A percentile compares a stretch with the other conserved stretches of the same genome.
Conservation (phyloP, 2,888 invertebrate species). For the Aelia acuminata region DNA sequence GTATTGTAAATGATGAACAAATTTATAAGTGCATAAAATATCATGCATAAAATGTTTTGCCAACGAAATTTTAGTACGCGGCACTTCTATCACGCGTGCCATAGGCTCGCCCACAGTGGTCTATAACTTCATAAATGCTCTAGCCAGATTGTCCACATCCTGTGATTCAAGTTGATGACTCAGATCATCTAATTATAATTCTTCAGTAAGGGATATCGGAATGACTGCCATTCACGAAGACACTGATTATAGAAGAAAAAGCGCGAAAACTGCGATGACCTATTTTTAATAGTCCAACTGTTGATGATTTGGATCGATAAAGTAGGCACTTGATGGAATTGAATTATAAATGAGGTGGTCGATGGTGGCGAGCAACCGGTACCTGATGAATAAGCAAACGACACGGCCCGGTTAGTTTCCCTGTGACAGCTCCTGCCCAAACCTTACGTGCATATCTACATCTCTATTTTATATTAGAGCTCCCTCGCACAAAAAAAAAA, state of each 20-base stretch:
- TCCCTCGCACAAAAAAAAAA: too few species aligned
- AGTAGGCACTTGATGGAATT: background rate
- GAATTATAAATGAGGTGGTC: constrained; percentile 1
- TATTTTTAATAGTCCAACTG: background rate
- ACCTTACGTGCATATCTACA: background rate
- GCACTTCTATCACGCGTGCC: too few species aligned
- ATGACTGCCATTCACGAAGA: background rate
- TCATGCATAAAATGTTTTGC: too few species aligned
- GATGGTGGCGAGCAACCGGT: background rate
- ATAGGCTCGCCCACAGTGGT: too few species aligned
- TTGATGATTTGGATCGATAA: constrained; percentile 21
- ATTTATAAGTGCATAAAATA: too few species aligned
- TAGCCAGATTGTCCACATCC: too few species aligned
- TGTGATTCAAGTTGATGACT: too few species aligned
- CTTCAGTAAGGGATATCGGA: background rate
- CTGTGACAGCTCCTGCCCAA: background rate
- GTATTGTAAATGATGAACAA: too few species aligned
- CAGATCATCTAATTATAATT: background rate
- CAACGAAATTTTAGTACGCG: too few species aligned
- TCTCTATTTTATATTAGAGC: background rate
- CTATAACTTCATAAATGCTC: too few species aligned
- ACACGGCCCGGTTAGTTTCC: background rate
- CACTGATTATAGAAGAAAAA: background rate
- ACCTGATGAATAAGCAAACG: background rate
- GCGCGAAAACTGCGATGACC: background rate